Evolutionary conservation across 1,140 invertebrate genomes (phyloP), one percentile per base, ranked within the genome.

Genomic region (Drosophila malerkotliana): DNA sequence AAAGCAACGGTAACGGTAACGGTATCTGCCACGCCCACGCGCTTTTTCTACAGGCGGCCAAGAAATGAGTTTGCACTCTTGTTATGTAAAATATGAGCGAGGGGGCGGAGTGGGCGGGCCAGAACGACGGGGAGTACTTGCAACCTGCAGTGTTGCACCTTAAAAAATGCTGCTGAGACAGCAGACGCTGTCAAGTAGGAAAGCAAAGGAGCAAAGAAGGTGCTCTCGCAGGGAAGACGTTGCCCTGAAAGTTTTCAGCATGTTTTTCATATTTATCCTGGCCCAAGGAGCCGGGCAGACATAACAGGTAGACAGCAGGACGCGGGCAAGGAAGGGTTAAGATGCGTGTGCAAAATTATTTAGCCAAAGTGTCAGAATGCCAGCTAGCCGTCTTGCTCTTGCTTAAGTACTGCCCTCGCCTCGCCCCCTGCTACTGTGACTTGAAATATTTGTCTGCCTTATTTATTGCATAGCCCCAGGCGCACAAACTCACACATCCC

Each of bases 41-140:
- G 71, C 77, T 81, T 78, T 30, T 47, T 54, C 21, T 30, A 26
- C 62, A 54, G 48, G 63, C 66, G 66, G 63, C 64, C 52, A 24
- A 69, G 82, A 88, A 88, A 88, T 88, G 83, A 88, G 83, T 82
- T 88, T 83, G 79, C 83, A 88, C 79, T 89, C 63, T 89, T 87
- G 83, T 88, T 76, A 89, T 88, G 84, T 79, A 88, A 89, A 84
- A 64, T 49, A 64, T 6, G 48, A 49, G 34, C 14, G 9, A 55
- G 53, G 28, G 6, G 55, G 53, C n/a, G 30, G 10, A 32, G 39
- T 48, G 39, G 39, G 39, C 39, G 39, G 39, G 41, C 5, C 14
- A n/a, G 10, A 26, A 41, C 26, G 59, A 51, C 32, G 47, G 34
- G 34, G 34, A 21, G 21, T 21, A 21, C 34, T 37, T 12, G 34